Evolutionary conservation across 1,140 invertebrate genomes (phyloP).

Genomic region (Meloidogyne exigua): DNA sequence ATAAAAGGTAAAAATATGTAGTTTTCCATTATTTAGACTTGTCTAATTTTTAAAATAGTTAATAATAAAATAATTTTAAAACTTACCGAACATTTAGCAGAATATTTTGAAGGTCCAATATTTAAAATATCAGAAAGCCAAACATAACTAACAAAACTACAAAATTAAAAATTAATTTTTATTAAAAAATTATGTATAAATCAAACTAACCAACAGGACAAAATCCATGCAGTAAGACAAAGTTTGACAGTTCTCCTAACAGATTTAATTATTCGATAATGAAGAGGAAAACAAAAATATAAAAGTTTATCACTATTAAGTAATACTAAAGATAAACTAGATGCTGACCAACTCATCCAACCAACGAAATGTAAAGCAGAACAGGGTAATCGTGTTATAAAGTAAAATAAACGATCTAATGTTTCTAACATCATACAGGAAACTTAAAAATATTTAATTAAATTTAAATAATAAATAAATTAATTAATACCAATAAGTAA

Average conservation of each 20-base stretch:
- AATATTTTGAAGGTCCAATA: slow-evolving; percentile 19
- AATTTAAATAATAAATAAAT: background rate
- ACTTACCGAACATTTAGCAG: background rate
- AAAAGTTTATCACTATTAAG: slow-evolving; percentile 26
- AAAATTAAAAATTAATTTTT: background rate
- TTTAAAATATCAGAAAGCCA: slow-evolving; percentile 11
- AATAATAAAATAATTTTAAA: background rate
- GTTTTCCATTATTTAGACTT: background rate
- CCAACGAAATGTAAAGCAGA: slow-evolving; percentile 21
- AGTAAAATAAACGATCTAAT: slow-evolving; percentile 8
- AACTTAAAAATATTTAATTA: slow-evolving; percentile 12
- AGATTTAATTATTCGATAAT: slow-evolving; percentile 27
- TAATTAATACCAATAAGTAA: slow-evolving; percentile 13
- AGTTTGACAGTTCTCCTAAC: slow-evolving; percentile 12
- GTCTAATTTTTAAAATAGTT: background rate
- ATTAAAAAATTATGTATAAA: background rate
- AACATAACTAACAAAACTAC: slow-evolving; percentile 23
- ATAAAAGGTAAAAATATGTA: slow-evolving; percentile 14
- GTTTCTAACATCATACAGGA: slow-evolving; percentile 18
- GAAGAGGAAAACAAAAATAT: slow-evolving; percentile 24
- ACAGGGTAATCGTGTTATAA: slow-evolving; percentile 6
- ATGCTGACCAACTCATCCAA: slow-evolving; percentile 22
- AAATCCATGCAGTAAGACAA: slow-evolving; percentile 3
- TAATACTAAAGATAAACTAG: slow-evolving; percentile 25
- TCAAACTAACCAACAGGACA: slow-evolving; percentile 13